Evolutionary conservation across 1,140 invertebrate genomes (phyloP), one percentile per base, ranked within the genome.

Genomic region (Bicyclus anynana): DNA sequence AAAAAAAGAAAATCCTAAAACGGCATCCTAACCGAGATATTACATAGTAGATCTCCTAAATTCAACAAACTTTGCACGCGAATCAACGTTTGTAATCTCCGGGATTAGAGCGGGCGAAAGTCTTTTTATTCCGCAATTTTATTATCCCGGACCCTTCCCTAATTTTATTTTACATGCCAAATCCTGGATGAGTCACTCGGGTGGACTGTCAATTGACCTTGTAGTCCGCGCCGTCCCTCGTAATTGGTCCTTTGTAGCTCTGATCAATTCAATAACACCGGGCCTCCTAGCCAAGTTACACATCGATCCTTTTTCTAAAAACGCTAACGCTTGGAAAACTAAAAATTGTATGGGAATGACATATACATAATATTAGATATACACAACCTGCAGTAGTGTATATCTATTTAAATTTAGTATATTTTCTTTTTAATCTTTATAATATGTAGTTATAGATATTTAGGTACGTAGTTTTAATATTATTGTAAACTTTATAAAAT

Each of bases 171-270:
- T 50, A 53, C 20, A 53, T 53, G 50, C 58, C 48, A 57, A 67
- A 67, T 61, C 56, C 62, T 56, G 58, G 57, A 65, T 64, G 64
- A 72, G 59, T 66, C 59, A 69, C 44, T 50, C 59, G 52, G 53
- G 51, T 40, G 29, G 59, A 51, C 53, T 64, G 59, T 61, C 57
- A 67, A 78, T 69, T 75, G 77, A 77, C 74, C 78, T 84, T 81
- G 77, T 75, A 74, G 67, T 68, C 53, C 65, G 72, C 72, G 71
- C 66, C 67, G 72, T 73, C 68, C 68, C 55, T 66, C 68, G 61
- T 80, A 80, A 84, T 81, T 74, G 78, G 69, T 53, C 67, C 74
- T 80, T 84, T 84, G 78, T 81, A 75, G 67, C 54, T 63, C 44
- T 69, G 58, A 77, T 77, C 69, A 77, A 76, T 74, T 65, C 72